phyloP scores from a whole-genome alignment of 2,113 vertebrate species.

The Macquaria australasica region DNA sequence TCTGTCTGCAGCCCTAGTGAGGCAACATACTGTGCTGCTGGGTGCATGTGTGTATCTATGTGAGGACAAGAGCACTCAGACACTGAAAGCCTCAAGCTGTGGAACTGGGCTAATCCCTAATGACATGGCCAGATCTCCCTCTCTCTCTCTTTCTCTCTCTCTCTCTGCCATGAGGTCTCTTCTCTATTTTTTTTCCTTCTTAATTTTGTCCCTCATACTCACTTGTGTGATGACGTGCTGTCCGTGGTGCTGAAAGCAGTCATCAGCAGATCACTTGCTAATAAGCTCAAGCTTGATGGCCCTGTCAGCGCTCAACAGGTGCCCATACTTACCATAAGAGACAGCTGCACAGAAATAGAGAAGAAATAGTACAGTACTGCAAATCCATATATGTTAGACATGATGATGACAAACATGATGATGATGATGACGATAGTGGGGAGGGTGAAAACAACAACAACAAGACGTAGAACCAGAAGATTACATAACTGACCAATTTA shows the following conservation, averaged over 20 bases:
- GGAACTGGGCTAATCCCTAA: slow-evolving; percentile 81
- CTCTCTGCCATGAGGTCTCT: slow-evolving; percentile 29
- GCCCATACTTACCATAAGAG: slow-evolving; percentile 11
- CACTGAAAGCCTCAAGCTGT: slow-evolving; percentile 73
- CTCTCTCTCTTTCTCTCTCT: slow-evolving; percentile 21
- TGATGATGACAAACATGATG: neutral
- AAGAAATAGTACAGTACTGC: neutral
- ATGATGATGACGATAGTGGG: neutral
- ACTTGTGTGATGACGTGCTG: slow-evolving; percentile 52
- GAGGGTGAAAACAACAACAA: slow-evolving; percentile 20
- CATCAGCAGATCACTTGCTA: slow-evolving; percentile 18
- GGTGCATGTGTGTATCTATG: slow-evolving; percentile 24
- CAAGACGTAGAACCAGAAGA: slow-evolving; percentile 28
- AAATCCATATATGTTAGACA: neutral
- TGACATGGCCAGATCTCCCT: slow-evolving; percentile 68
- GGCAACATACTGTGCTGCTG: slow-evolving; percentile 15
- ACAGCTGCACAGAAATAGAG: neutral
- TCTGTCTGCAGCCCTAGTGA: slow-evolving; percentile 9
- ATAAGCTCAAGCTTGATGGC: slow-evolving; percentile 23
- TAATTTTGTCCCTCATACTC: slow-evolving; percentile 2
- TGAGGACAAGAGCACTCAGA: slow-evolving; percentile 59
- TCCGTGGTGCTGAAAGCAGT: slow-evolving; percentile 75
- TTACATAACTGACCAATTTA: slow-evolving; percentile 71
- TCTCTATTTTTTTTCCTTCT: neutral
- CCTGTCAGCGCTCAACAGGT: slow-evolving; percentile 73